phyloP scores from a whole-genome alignment of 2,888 invertebrate species.

The Lepidocyrtoides sp. region DNA sequence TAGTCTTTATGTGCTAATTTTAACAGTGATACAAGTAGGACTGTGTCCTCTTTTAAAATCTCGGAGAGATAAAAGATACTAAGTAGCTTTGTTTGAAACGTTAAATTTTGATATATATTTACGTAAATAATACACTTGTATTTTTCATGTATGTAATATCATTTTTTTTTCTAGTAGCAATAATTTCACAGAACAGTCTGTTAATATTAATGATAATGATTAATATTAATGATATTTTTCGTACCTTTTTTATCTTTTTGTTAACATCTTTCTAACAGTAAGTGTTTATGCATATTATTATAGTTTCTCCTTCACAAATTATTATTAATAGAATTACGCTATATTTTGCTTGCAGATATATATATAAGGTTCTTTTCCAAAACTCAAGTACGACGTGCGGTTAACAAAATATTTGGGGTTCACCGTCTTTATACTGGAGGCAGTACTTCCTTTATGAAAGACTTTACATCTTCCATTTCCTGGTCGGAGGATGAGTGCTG shows the following conservation, averaged over 20 bases:
- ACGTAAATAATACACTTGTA: background rate
- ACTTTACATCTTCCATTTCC: constrained; percentile 87
- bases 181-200: constrained; percentile 72
- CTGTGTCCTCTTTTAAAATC: background rate
- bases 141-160: background rate
- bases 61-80: constrained; percentile 7
- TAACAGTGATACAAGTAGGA: constrained; percentile 17
- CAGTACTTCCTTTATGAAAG: constrained; percentile 81
- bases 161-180: constrained; percentile 24
- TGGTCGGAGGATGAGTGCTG: constrained; percentile 96
- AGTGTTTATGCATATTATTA: background rate
- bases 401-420: constrained; percentile 6
- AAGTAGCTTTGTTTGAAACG: constrained; percentile 33
- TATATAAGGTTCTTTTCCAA: background rate
- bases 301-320: background rate
- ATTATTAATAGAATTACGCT: constrained; percentile 45
- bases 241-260: background rate
- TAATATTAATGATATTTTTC: constrained; percentile 22
- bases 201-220: constrained; percentile 46
- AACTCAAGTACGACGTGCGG: constrained; percentile 45
- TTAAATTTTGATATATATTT: background rate
- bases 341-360: background rate
- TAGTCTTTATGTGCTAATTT: background rate
- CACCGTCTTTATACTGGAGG: constrained; percentile 71
- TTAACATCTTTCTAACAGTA: background rate